Evolutionary conservation across 2,888 invertebrate genomes (phyloP), one percentile per base, ranked within the genome.

Genomic region (Dryocosmus kuriphilus): DNA sequence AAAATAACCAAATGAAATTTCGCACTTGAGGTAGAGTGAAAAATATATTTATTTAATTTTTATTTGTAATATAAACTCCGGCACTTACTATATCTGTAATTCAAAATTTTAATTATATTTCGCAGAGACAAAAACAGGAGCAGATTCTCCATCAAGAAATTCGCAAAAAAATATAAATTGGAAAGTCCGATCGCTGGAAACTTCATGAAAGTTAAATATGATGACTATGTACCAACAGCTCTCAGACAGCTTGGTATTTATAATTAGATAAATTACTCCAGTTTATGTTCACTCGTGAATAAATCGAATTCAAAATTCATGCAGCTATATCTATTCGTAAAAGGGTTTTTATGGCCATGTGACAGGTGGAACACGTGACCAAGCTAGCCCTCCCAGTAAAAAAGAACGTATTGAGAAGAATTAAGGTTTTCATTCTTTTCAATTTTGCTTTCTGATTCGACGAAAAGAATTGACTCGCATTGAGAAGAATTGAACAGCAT

Each of bases 181-280:
- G 94, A 94, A 8, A 89, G 92, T 4, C 94, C 94, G 0, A 89
- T 94, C 35, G 94, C 94, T 85, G 95, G 94, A 24, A 95, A 94
- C 85, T 95, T 93, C 87, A 94, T 93, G 89, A 89, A 92, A 62
- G 94, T 94, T 4, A 91, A 94, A 88, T 94, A 93, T 87, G 94
- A 95, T 84, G 93, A 94, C 80, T 94, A 94, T 85, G 94, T 95
- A 14, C 92, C 92, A n/a, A 88, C 83, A 51, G 85, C 92, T 65
- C 90, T 92, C 57, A 92, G 91, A 77, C 92, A 92, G 82, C 80
- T 92, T 46, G 89, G 86, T n/a, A n/a, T 61, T 81, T 86, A 38
- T 86, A 76, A 74, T 35, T 1, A n/a, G n/a, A n/a, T n/a, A 14
- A 38, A 61, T 27, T n/a, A 14, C 7, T 24, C 16, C 8, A 51